Evolutionary conservation across 2,888 invertebrate species (phyloP), one percentile per base, ranked within the genome.

Genomic region (Stegana nigrithorax): DNA sequence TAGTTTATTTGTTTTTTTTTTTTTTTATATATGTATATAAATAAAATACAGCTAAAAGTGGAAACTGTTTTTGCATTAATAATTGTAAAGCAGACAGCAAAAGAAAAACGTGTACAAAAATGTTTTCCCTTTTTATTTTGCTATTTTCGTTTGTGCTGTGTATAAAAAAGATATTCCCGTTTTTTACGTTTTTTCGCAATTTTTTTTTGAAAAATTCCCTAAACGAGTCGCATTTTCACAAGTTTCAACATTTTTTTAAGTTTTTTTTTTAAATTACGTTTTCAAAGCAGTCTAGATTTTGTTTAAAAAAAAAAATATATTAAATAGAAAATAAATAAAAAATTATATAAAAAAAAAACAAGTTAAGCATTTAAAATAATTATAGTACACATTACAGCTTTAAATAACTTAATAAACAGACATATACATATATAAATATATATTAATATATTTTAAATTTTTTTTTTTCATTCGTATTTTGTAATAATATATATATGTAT

Each of bases 141-240:
- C n/a, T 32, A n/a, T 12, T 47, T 59, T 59, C 12, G 4, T 60
- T 39, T 27, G 19, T 55, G 53, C 23, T 55, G 21, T 55, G 25
- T 44, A 27, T 23, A 55, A 42, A 60, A 53, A 60, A 53, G 17
- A 32, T 55, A 47, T 53, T 55, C 36, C 53, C 53, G 29, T 53
- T 29, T 29, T 26, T 3, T 36, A 14, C n/a, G 25, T 47, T 45
- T 14, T 32, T 27, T 53, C 19, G 50, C n/a, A 12, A n/a, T 53
- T 53, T 45, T 21, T 19, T 53, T 53, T 66, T 66, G 66, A 68
- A 83, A 82, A 82, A 82, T 83, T 83, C 84, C 83, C 83, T 84
- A 84, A 83, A 82, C 81, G 83, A 82, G 83, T 83, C 84, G 71
- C 77, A 73, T 75, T 73, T 77, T 77, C 74, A 75, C 72, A 74